A percentile compares a stretch with the other conserved stretches of the same genome.
Conservation (phyloP, 2,888 invertebrate genomes). For the Limnephilus lunatus region DNA sequence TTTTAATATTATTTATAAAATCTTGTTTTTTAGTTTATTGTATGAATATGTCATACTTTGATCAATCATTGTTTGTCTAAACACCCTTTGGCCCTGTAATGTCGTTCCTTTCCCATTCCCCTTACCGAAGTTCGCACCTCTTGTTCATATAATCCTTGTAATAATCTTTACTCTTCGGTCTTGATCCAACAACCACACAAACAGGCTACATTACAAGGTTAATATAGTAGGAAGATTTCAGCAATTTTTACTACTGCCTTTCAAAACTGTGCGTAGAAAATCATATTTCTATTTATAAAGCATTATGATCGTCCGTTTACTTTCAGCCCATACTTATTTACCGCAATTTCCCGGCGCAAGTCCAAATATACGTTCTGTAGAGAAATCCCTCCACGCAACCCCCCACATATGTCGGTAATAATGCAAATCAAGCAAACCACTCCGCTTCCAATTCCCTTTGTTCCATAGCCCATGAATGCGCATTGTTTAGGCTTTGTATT, state of each 20-base stretch:
- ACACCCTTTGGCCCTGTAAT: background rate
- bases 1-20: no score
- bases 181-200: background rate
- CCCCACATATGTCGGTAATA: slow-evolving; percentile 35
- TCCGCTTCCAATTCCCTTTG: slow-evolving; percentile 46
- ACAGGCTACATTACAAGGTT: background rate
- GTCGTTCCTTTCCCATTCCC: background rate
- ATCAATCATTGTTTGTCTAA: background rate
- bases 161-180: background rate
- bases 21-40: no score
- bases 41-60: background rate
- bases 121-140: background rate
- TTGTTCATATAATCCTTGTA: background rate
- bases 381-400: background rate
- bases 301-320: background rate
- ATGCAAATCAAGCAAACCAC: slow-evolving; percentile 50
- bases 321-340: background rate
- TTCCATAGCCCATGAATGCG: slow-evolving; percentile 49
- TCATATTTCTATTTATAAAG: background rate
- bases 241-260: background rate
- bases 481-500: slow-evolving; percentile 31
- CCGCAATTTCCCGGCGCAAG: background rate
- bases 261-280: background rate
- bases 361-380: background rate
- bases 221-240: background rate